Conservation (phyloP, 2,888 invertebrate species). For the Cephus pygmeus region DNA sequence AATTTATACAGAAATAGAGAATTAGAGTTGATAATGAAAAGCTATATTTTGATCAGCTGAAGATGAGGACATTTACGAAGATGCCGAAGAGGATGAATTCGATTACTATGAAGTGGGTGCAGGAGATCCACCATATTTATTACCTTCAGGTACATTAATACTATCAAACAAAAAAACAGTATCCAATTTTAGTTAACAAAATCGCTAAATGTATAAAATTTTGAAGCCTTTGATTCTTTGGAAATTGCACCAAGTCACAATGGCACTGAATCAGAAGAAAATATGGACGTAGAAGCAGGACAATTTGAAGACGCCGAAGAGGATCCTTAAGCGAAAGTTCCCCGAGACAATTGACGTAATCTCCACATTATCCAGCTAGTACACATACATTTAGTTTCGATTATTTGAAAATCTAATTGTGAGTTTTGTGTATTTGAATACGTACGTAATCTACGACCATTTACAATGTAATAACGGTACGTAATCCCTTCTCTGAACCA, state of each 20-base stretch:
- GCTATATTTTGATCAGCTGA: constrained; percentile 34
- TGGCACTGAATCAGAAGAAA: constrained; percentile 64
- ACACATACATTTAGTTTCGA: constrained; percentile 54
- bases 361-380: constrained; percentile 37
- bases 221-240: constrained; percentile 8
- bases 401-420: not conserved
- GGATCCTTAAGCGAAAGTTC: constrained; percentile 53
- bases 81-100: constrained; percentile 65
- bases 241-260: constrained; percentile 62
- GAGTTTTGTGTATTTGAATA: no score
- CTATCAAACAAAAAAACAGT: not conserved
- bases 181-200: constrained; percentile 4
- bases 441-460: no score
- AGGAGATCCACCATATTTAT: constrained; percentile 62
- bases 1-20: no score
- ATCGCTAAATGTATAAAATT: constrained; percentile 4
- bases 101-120: constrained; percentile 66
- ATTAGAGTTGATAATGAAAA: no score
- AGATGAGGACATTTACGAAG: constrained; percentile 68
- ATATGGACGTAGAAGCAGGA: constrained; percentile 67
- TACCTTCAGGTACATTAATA: constrained; percentile 48
- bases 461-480: no score
- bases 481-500: no score
- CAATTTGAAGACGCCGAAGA: constrained; percentile 73
- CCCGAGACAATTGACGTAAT: constrained; percentile 6